Percentiles rank a stretch among this genome's conserved stretches.
phyloP scores from a whole-genome alignment of 2,797 vertebrate genomes.

The Malurus splendens region DNA sequence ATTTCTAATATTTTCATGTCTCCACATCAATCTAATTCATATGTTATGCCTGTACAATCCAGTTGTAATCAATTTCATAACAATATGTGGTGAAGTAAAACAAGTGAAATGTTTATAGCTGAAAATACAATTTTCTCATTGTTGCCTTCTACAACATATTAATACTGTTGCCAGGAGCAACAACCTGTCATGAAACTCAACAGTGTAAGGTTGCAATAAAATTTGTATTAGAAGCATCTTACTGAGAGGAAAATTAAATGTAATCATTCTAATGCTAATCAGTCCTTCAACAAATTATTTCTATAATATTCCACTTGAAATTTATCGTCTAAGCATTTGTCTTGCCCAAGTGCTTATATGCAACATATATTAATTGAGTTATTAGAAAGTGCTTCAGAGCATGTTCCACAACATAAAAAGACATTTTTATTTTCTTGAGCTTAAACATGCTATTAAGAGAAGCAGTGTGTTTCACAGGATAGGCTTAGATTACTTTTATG shows the following conservation, averaged over 20 bases:
- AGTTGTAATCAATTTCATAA: constrained; percentile 12
- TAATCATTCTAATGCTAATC: constrained; percentile 26
- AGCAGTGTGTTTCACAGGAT: not conserved
- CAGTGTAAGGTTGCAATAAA: constrained; percentile 2
- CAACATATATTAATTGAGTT: constrained; percentile 3
- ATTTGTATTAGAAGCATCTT: constrained; percentile 42
- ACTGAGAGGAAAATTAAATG: not conserved
- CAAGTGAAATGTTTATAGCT: not conserved
- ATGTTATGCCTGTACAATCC: not conserved
- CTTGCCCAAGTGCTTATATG: not conserved
- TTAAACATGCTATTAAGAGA: not conserved
- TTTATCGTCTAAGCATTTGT: constrained; percentile 27
- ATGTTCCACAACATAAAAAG: not conserved
- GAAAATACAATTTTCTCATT: constrained; percentile 40
- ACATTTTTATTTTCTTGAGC: not conserved
- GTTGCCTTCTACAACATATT: not conserved
- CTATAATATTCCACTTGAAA: not conserved
- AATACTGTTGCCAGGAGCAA: constrained; percentile 66
- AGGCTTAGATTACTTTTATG: not conserved
- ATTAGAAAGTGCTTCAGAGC: not conserved
- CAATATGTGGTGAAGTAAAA: constrained; percentile 1
- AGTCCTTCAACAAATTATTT: constrained; percentile 2
- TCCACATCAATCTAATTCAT: not conserved
- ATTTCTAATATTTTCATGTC: not conserved
- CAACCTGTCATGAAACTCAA: constrained; percentile 51